Evolutionary conservation across 1,140 invertebrate genomes (phyloP), one percentile per base, ranked within the genome.

Genomic region (Scaptomyza hsui): DNA sequence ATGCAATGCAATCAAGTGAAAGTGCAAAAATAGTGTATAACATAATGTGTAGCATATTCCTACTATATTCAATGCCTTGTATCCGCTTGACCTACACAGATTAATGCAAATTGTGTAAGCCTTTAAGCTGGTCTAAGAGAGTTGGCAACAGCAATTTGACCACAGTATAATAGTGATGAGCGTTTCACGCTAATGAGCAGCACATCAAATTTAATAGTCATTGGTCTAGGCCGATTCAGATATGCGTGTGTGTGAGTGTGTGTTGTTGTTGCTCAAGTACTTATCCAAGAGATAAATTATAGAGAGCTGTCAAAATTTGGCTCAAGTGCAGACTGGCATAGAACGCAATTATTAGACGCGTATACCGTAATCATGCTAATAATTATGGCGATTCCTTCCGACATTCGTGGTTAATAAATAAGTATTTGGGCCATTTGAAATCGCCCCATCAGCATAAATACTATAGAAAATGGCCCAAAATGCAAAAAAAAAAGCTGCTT

Each of bases 81-180:
- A n/a, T n/a, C n/a, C 29, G 49, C 41, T 49, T 63, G 67, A 70
- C 32, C 59, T 19, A 29, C 4, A 48, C 29, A 60, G 75, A 80
- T 76, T 86, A 86, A 86, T 86, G 80, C 77, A 83, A 83, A 86
- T 83, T 73, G 60, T 56, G 68, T 72, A 80, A 83, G 78, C 80
- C 76, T 67, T 57, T 61, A 78, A 78, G 32, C 78, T 62, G 35
- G 41, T 63, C 62, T 44, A 24, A 59, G 56, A 51, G 55, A 13
- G 21, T 10, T 48, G 21, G 39, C 41, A 37, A 4, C 24, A 61
- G 29, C 32, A 56, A 60, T 80, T 65, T 47, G 76, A 57, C 56
- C 81, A 80, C 56, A 35, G 2, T 37, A 37, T 86, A 80, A 83
- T 80, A 81, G 76, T 86, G 80, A 83, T 80, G 81, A 59, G 51